Percentiles rank a stretch among this genome's conserved stretches.
Evolutionary conservation across 2,888 invertebrate species (phyloP).

Genomic region (Bembecia ichneumoniformis): DNA sequence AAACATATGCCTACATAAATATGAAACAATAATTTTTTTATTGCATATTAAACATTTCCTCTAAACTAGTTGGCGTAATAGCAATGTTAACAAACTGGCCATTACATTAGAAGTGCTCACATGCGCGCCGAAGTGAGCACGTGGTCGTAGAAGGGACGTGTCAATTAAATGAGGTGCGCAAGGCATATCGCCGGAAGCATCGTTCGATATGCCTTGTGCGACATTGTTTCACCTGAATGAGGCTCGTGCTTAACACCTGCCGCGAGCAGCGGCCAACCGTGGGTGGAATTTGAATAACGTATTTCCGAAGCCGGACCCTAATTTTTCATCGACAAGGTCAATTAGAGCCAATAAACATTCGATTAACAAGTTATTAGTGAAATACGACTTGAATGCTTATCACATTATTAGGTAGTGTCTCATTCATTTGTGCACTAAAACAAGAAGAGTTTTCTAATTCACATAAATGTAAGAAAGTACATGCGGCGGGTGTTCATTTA

Average conservation of each 20-base stretch:
- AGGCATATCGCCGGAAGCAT: constrained; percentile 48
- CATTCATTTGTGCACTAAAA: constrained; percentile 14
- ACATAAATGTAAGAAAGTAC: constrained; percentile 16
- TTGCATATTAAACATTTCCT: constrained; percentile 22
- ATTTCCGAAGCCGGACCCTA: constrained; percentile 19
- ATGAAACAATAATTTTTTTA: too few species aligned
- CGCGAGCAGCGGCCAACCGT: constrained; percentile 21
- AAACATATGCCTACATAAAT: too few species aligned
- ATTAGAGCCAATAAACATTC: background rate
- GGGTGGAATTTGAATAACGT: constrained; percentile 35
- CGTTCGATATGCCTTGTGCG: constrained; percentile 27
- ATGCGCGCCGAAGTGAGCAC: constrained; percentile 31
- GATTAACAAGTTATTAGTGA: background rate
- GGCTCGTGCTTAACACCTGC: constrained; percentile 27
- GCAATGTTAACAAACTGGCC: constrained; percentile 30
- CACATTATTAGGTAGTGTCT: constrained; percentile 1
- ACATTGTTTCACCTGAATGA: constrained; percentile 27
- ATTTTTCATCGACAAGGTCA: constrained; percentile 3
- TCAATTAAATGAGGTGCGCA: constrained; percentile 26
- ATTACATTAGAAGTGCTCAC: constrained; percentile 26
- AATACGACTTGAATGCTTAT: background rate
- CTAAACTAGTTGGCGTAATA: constrained; percentile 17
- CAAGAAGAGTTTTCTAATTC: constrained; percentile 20
- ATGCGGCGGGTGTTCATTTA: constrained; percentile 40
- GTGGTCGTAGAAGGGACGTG: constrained; percentile 28